Conservation (phyloP, 2,888 invertebrate species). For the Trypoxylon attenuatum region DNA sequence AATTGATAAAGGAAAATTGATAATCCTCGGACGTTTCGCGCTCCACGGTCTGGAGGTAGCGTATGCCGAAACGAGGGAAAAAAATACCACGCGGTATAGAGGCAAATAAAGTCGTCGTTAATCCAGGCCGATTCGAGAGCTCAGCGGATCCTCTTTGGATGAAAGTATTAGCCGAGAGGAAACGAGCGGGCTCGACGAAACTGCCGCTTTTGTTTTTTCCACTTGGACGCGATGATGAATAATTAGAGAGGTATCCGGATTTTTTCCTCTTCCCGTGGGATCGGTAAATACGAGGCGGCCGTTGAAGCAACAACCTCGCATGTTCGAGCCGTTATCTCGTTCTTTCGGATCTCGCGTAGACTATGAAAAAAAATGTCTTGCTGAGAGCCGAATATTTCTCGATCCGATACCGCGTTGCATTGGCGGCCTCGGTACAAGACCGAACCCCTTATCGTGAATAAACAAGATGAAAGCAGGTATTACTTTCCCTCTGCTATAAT, state of each 20-base stretch:
- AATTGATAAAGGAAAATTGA: constrained; percentile 26
- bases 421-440: constrained; percentile 13
- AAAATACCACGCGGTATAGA: constrained; percentile 16
- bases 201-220: constrained; percentile 41
- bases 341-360: background rate
- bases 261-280: background rate
- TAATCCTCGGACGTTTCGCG: constrained; percentile 16
- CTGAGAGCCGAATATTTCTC: no score
- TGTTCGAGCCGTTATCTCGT: background rate
- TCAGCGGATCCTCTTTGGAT: constrained; percentile 48
- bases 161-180: constrained; percentile 51
- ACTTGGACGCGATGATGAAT: constrained; percentile 50
- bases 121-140: constrained; percentile 34
- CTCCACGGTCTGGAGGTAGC: background rate
- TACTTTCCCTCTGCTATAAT: constrained; percentile 27
- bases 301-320: background rate
- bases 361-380: background rate
- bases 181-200: constrained; percentile 26
- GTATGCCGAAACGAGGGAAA: constrained; percentile 7
- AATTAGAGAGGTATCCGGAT: constrained; percentile 43
- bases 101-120: constrained; percentile 37
- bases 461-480: constrained; percentile 30
- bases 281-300: background rate
- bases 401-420: constrained; percentile 19
- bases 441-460: constrained; percentile 34